Evolutionary conservation across 2,113 vertebrate genomes (phyloP).

Genomic region (Python bivittatus): DNA sequence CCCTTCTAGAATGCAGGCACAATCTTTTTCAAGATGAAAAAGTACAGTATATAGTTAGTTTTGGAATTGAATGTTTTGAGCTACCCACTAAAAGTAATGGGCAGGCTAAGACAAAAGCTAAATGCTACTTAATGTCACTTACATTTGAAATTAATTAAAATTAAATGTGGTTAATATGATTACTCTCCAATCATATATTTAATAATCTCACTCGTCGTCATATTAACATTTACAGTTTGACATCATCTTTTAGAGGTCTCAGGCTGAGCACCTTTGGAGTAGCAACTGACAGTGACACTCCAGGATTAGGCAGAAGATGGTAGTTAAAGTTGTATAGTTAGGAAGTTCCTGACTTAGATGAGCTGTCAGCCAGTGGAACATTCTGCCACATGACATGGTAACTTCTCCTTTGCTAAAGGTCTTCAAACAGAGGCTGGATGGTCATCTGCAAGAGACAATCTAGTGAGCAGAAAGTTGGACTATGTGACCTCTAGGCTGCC

Average conservation of each 20-base stretch:
- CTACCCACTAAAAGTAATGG: neutral
- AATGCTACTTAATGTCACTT: neutral
- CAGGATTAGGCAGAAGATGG: neutral
- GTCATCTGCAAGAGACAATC: too few species aligned
- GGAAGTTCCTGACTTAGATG: neutral
- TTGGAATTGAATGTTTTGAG: neutral
- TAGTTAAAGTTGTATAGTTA: neutral
- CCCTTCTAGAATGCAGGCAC: neutral
- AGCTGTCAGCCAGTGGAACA: neutral
- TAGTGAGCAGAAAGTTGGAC: too few species aligned
- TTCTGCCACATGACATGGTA: neutral
- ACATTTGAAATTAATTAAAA: neutral
- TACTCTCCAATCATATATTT: neutral
- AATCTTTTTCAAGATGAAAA: neutral
- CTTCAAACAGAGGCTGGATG: too few species aligned
- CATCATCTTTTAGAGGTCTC: neutral
- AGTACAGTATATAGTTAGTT: neutral
- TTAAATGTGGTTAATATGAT: neutral
- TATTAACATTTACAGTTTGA: neutral
- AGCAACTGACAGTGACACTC: neutral
- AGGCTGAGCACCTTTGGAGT: neutral
- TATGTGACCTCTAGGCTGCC: too few species aligned
- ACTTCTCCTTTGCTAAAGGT: too few species aligned
- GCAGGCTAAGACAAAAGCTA: neutral
- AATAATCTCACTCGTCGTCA: neutral